Evolutionary conservation across 1,140 invertebrate genomes (phyloP).

Genomic region (Copidosoma floridanum): DNA sequence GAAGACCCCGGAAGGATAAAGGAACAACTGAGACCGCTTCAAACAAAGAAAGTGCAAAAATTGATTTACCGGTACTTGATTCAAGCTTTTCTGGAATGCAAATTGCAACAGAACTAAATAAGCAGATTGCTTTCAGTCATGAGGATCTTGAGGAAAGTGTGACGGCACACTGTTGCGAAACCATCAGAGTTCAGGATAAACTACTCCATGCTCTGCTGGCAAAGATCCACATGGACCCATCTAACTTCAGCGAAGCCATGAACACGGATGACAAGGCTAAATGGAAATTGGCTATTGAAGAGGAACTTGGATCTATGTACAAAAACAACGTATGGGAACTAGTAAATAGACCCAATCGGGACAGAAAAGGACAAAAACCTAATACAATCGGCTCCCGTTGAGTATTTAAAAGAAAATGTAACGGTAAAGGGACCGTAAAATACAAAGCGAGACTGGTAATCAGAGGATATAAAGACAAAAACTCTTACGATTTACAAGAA

Average conservation of each 20-base stretch:
- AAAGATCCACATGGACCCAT: background rate
- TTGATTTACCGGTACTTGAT: too few species aligned
- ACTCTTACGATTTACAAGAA: constrained; percentile 37
- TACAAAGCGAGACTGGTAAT: constrained; percentile 34
- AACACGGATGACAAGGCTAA: background rate
- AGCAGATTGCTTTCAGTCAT: background rate
- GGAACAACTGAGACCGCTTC: background rate
- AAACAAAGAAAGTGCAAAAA: too few species aligned
- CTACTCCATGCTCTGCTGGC: background rate
- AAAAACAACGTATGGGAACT: constrained; percentile 4
- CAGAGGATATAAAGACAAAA: constrained; percentile 35
- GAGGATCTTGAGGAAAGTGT: background rate
- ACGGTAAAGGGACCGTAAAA: background rate
- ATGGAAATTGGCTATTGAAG: background rate
- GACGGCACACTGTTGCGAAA: too few species aligned
- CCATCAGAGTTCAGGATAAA: too few species aligned
- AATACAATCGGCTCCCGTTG: constrained; percentile 19
- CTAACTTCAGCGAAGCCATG: background rate
- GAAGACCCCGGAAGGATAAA: background rate
- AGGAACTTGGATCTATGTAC: background rate
- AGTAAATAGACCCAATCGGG: constrained; percentile 20
- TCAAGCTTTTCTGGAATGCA: too few species aligned
- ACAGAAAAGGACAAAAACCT: constrained; percentile 25
- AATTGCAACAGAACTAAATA: background rate
- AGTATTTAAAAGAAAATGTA: constrained; percentile 11